Evolutionary conservation across 2,888 invertebrate species (phyloP), one percentile per base, ranked within the genome.

Genomic region (Yponomeuta sedellus): DNA sequence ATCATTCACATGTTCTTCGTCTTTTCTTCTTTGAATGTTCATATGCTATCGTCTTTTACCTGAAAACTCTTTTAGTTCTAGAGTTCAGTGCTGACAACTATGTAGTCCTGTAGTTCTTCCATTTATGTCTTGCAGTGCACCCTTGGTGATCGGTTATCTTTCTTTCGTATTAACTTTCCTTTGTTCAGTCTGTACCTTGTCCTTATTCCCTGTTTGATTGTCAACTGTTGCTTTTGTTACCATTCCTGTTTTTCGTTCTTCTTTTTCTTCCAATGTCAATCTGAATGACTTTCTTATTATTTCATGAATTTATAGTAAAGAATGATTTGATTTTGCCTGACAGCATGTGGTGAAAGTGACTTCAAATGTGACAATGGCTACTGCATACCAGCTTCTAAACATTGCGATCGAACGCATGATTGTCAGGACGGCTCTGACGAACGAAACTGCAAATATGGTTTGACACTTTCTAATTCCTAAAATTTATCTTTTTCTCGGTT

Each of bases 311-410:
- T 8, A 34, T 34, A 34, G 34, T 34, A 11, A n/a, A 61, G 61
- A 61, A 11, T 25, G 16, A 25, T 12, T 61, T 4, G 10, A 61
- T 73, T 92, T 81, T 94, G 93, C 88, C 92, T 93, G 75, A 77
- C 82, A 91, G 91, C 87, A 81, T 91, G 91, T 85, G 84, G 85
- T 81, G 81, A 84, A 70, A 78, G 76, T 71, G 90, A 90, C 86
- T 95, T 94, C 92, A 92, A 90, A 78, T 95, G 95, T 86, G 87
- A 88, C 78, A 93, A 92, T 81, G 94, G 94, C 79, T 86, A 92
- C 81, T 94, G 94, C 86, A 92, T 94, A 72, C 88, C 92, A 72
- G 79, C 82, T 72, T 85, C 84, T 73, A 90, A 89, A 77, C 80
- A 88, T 72, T 93, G 93, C 81, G 92, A 94, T 81, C 84, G 90